These are phyloP conservation scores for Drosophila pegasa DNA, from an alignment of 2,888 invertebrate genomes.

Conservation along the genomic window DNA sequence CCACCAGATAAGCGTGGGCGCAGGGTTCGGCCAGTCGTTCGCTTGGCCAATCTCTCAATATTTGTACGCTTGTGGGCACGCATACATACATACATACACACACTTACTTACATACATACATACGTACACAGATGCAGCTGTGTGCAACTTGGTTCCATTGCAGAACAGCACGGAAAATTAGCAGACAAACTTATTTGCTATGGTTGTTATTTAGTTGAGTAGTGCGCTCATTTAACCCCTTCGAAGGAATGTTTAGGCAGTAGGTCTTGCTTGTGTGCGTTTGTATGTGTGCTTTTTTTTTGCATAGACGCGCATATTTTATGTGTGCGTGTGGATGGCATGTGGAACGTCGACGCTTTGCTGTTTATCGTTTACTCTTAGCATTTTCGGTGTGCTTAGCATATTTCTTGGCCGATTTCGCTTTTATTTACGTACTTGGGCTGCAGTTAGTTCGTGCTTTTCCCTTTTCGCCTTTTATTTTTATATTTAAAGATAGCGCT, in stretches of 20 bases:
- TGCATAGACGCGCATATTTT: conserved; percentile 53
- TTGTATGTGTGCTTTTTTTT: conserved; percentile 31
- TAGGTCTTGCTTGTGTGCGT: conserved; percentile 43
- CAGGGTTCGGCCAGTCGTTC: conserved; percentile 36
- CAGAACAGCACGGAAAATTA: conserved; percentile 52
- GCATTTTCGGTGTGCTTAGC: conserved; percentile 24
- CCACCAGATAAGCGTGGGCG: conserved; percentile 61
- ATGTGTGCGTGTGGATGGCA: conserved; percentile 71
- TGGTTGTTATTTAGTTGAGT: conserved; percentile 28
- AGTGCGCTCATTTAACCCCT: conserved; percentile 73
- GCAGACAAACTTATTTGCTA: conserved; percentile 45
- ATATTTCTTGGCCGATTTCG: conserved; percentile 49
- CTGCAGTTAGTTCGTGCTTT: conserved; percentile 24
- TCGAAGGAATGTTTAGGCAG: conserved; percentile 62
- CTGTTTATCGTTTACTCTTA: conserved; percentile 17
- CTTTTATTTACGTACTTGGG: conserved; percentile 44
- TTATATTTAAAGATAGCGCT: conserved; percentile 36
- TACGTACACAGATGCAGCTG: conserved; percentile 31
- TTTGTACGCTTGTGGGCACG: conserved; percentile 2
- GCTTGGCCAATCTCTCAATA: conserved; percentile 40
- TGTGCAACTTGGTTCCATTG: conserved; percentile 54
- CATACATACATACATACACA: background rate
- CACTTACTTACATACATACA: background rate
- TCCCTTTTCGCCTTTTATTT: conserved; percentile 23
- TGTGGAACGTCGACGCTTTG: conserved; percentile 82